Percentiles rank a stretch among this genome's conserved stretches.
These are phyloP conservation scores for Phylloscopus trochiloides DNA, from an alignment of 2,113 vertebrate genomes.

Conservation along the genomic window DNA sequence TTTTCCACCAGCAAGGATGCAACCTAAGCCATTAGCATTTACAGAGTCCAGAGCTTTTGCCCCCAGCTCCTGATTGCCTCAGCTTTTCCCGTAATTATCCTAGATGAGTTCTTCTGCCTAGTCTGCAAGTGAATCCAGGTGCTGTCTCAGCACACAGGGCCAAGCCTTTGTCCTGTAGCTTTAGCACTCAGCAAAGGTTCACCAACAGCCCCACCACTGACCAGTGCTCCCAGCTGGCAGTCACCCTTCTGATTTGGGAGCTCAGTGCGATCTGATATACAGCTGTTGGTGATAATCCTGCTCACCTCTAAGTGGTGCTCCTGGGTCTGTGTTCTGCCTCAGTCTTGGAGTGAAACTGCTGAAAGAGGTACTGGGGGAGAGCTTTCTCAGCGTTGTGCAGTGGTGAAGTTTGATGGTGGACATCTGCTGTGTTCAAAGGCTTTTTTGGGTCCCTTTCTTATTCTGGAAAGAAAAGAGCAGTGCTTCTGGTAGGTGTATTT, in stretches of 20 bases:
- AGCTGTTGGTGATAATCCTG: too few relatives aligned
- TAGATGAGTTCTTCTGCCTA: neutral
- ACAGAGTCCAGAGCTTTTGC: neutral
- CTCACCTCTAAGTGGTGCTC: accelerated
- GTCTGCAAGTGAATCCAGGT: neutral
- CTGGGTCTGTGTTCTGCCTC: accelerated
- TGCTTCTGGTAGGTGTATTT: neutral
- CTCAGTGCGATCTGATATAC: neutral
- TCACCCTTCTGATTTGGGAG: neutral
- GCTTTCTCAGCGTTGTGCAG: accelerated
- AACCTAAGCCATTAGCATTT: neutral
- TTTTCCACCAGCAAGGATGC: neutral
- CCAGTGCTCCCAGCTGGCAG: neutral
- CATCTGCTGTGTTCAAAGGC: accelerated
- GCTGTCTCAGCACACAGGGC: neutral
- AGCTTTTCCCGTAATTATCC: neutral
- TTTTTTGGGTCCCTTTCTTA: accelerated
- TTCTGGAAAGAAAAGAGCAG: neutral
- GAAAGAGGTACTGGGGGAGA: accelerated
- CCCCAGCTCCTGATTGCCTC: neutral
- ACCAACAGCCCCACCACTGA: neutral
- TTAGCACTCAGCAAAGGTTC: neutral
- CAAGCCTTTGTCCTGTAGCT: neutral
- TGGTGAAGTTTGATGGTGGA: accelerated
- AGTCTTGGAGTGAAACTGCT: accelerated